Percentiles rank a stretch among this genome's conserved stretches.
Evolutionary conservation across 1,140 invertebrate species (phyloP).

Genomic region (Philopotamus ludificatus): DNA sequence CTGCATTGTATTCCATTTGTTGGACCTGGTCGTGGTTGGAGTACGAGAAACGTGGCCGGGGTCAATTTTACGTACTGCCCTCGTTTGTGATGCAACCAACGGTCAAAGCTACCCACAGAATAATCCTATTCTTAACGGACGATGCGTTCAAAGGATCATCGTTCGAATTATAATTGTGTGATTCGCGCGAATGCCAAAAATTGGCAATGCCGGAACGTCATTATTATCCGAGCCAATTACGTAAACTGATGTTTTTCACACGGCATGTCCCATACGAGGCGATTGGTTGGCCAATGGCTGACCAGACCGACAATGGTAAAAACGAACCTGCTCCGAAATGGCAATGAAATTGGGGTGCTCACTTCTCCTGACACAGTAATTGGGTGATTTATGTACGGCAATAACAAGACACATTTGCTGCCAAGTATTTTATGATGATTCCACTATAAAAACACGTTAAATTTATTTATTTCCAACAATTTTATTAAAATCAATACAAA

Average conservation of each 20-base stretch:
- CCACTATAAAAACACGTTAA: too few species aligned
- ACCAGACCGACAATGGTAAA: background rate
- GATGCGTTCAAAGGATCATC: background rate
- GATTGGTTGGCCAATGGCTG: background rate
- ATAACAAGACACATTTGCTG: background rate
- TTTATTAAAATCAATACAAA: too few species aligned
- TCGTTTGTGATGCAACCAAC: too few species aligned
- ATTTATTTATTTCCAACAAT: too few species aligned
- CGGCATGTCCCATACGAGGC: background rate
- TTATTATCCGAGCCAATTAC: too few species aligned
- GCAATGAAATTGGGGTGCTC: background rate
- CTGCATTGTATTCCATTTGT: background rate
- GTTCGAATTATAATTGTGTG: background rate
- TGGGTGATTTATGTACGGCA: background rate
- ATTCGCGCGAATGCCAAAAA: background rate
- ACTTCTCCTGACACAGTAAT: slow-evolving; percentile 3
- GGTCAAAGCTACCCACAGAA: too few species aligned
- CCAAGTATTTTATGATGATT: background rate
- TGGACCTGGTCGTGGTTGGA: background rate
- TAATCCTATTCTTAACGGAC: background rate
- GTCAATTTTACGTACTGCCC: background rate
- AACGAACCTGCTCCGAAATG: background rate
- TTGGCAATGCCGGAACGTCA: too few species aligned
- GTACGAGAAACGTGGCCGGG: background rate
- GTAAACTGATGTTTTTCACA: background rate